Evolutionary conservation across 2,797 vertebrate genomes (phyloP).

Genomic region (Neosalanx taihuensis): DNA sequence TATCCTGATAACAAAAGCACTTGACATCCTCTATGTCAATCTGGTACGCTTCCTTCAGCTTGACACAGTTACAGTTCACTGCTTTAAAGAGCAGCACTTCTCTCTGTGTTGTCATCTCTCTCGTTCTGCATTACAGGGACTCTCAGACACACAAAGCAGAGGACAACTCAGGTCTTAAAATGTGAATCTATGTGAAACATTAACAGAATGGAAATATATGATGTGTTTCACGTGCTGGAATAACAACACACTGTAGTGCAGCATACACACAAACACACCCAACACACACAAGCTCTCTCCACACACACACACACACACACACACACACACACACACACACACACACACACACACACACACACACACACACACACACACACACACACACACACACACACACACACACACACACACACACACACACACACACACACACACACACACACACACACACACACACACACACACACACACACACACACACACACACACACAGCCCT

Average conservation of each 20-base stretch:
- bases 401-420: too few species aligned
- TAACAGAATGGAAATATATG: neutral
- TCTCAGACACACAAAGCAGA: neutral
- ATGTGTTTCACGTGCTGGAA: neutral
- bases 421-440: too few species aligned
- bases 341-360: neutral
- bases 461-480: too few species aligned
- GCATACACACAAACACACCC: neutral
- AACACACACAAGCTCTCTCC: too few species aligned
- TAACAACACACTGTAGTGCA: neutral
- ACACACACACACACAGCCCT: neutral
- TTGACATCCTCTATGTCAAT: slow-evolving; percentile 1
- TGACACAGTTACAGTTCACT: too few species aligned
- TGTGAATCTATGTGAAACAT: neutral
- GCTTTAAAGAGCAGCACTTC: neutral
- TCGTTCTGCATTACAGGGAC: neutral
- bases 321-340: neutral
- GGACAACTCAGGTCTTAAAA: neutral
- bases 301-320: neutral
- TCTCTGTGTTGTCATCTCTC: neutral
- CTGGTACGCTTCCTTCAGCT: neutral
- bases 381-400: too few species aligned
- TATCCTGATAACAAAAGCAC: neutral
- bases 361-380: neutral
- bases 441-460: too few species aligned